These are phyloP conservation scores for Scolanthus callimorphus DNA, from an alignment of 92 coral and sea anemone genomes.

Conservation along the genomic window DNA sequence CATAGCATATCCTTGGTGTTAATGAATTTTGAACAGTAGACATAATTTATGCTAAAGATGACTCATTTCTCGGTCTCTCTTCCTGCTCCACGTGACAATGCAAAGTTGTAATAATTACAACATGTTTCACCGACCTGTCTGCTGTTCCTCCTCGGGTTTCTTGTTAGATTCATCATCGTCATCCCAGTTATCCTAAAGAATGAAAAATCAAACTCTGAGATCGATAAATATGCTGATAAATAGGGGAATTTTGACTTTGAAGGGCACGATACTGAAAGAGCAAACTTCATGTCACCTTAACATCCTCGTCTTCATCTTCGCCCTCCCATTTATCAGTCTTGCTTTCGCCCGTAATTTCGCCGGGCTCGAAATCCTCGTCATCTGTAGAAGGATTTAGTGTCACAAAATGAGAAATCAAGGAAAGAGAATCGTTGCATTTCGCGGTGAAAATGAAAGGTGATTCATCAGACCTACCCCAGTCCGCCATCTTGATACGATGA, in stretches of 20 bases:
- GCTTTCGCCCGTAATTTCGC: conserved; percentile 44
- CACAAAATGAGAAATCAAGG: conserved; percentile 10
- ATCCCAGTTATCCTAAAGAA: conserved; percentile 98
- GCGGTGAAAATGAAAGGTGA: neutral
- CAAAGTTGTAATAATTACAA: too few relatives aligned
- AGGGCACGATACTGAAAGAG: neutral
- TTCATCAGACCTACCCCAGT: conserved; percentile 67
- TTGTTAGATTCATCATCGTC: conserved; percentile 81
- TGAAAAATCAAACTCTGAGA: neutral
- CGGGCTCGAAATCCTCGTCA: conserved; percentile 89
- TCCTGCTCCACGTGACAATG: conserved; percentile 9
- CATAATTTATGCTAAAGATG: too few relatives aligned
- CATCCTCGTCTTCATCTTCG: conserved; percentile 94
- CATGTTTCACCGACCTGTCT: conserved; percentile 19
- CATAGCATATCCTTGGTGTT: too few relatives aligned
- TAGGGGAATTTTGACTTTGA: neutral
- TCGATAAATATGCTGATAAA: neutral
- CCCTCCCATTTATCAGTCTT: conserved; percentile 94
- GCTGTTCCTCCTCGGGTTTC: conserved; percentile 33
- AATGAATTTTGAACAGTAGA: too few relatives aligned
- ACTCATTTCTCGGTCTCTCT: too few relatives aligned
- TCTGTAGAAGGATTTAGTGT: conserved; percentile 38
- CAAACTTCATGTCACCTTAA: conserved; percentile 51
- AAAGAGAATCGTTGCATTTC: neutral
- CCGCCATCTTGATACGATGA: conserved; percentile 79